These are phyloP conservation scores for Gisinianus flammeolus DNA, from an alignment of 2,888 invertebrate species.

Conservation along the genomic window DNA sequence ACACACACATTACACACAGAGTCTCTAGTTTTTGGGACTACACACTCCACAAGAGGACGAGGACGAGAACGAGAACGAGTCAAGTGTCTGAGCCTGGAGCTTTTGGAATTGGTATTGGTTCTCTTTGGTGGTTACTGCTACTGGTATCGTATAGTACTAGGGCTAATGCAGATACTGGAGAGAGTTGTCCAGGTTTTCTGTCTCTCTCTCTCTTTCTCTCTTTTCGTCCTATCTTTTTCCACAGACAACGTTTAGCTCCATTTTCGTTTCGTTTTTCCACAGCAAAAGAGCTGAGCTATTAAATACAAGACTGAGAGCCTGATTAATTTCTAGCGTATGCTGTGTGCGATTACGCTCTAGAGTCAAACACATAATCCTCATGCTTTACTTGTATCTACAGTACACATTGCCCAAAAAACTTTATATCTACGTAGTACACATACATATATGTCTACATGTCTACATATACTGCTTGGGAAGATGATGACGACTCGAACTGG, in stretches of 20 bases:
- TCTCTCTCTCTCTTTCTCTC: neutral
- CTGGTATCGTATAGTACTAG: too few species aligned
- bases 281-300: neutral
- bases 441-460: neutral
- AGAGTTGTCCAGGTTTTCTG: neutral
- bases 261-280: slow-evolving; percentile 1
- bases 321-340: slow-evolving; percentile 40
- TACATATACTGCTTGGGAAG: too few species aligned
- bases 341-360: slow-evolving; percentile 34
- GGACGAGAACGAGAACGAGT: neutral
- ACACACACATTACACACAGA: too few species aligned
- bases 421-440: too few species aligned
- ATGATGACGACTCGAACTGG: neutral
- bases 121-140: neutral
- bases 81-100: neutral
- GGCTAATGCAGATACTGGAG: neutral
- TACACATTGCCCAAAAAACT: neutral
- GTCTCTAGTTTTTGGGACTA: neutral
- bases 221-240: neutral
- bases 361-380: slow-evolving; percentile 31
- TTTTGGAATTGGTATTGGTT: neutral
- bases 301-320: slow-evolving; percentile 31
- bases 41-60: neutral
- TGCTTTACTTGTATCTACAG: neutral
- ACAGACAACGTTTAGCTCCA: neutral